Evolutionary conservation across 2,113 vertebrate genomes (phyloP).

Genomic region (Mandrillus leucophaeus): DNA sequence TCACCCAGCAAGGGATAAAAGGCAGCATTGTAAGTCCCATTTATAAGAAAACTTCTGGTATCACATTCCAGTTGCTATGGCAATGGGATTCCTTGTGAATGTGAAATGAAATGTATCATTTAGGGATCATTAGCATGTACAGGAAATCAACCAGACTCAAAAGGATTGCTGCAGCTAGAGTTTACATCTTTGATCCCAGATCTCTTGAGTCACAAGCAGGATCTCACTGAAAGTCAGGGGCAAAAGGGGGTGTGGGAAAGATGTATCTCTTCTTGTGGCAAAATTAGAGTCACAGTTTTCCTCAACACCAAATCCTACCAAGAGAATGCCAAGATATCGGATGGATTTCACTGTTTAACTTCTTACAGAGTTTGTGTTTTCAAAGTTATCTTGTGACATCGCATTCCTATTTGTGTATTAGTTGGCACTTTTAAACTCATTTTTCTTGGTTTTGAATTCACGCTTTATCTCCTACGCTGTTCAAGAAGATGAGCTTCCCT

Average conservation of each 20-base stretch:
- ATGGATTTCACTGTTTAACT: neutral
- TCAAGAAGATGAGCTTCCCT: slow-evolving; percentile 74
- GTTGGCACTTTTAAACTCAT: neutral
- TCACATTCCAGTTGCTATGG: slow-evolving; percentile 33
- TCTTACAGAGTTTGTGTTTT: neutral
- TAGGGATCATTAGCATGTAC: slow-evolving; percentile 3
- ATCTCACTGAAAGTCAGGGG: neutral
- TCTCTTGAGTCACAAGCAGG: neutral
- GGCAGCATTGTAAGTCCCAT: neutral
- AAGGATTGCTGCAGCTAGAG: neutral
- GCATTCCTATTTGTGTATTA: neutral
- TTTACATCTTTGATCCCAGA: neutral
- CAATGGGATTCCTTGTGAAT: neutral
- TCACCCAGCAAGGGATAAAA: neutral
- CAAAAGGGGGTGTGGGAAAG: no score
- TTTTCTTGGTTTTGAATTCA: slow-evolving; percentile 54
- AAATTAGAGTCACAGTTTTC: neutral
- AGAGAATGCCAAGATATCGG: neutral
- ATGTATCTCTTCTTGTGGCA: neutral
- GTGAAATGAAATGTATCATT: neutral
- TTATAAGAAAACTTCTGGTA: neutral
- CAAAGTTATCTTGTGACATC: neutral
- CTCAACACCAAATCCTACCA: neutral
- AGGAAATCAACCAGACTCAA: neutral
- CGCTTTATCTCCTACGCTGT: neutral